A percentile compares a stretch with the other conserved stretches of the same genome.
Evolutionary conservation across 2,797 vertebrate species (phyloP).

Genomic region (Natrix natrix): DNA sequence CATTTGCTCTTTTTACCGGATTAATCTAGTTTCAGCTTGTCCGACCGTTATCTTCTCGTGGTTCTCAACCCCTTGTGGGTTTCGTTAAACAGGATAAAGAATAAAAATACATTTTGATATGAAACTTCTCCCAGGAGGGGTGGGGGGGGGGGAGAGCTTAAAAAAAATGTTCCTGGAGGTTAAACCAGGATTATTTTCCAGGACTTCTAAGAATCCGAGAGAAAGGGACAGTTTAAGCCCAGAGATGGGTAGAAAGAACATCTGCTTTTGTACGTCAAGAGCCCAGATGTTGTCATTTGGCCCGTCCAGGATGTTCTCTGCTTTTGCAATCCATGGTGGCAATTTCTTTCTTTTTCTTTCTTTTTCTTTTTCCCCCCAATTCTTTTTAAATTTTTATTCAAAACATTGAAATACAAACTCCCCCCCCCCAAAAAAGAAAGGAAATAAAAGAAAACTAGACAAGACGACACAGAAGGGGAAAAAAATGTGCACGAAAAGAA

Average conservation of each 20-base stretch:
- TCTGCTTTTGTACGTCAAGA: not conserved
- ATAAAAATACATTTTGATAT: not conserved
- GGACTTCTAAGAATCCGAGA: not conserved
- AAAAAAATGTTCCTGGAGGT: not conserved
- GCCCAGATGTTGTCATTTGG: not conserved
- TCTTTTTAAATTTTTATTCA: too few species aligned
- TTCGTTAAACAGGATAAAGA: not conserved
- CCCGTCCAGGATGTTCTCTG: not conserved
- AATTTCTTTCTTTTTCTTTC: not conserved
- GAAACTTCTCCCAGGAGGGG: not conserved
- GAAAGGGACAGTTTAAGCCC: not conserved
- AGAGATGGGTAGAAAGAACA: not conserved
- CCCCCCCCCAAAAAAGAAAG: too few species aligned
- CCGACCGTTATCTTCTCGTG: fast-evolving
- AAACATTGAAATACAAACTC: too few species aligned
- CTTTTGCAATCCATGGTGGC: not conserved
- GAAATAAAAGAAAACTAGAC: too few species aligned
- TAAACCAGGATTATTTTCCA: not conserved
- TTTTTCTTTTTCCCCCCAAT: not conserved
- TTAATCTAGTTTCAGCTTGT: not conserved
- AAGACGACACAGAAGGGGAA: too few species aligned
- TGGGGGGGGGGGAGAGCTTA: not conserved
- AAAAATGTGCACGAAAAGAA: too few species aligned
- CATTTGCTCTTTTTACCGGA: too few species aligned
- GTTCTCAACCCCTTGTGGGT: not conserved